These are phyloP conservation scores for Drosophila barbarae DNA, from an alignment of 2,888 invertebrate genomes.

Conservation along the genomic window DNA sequence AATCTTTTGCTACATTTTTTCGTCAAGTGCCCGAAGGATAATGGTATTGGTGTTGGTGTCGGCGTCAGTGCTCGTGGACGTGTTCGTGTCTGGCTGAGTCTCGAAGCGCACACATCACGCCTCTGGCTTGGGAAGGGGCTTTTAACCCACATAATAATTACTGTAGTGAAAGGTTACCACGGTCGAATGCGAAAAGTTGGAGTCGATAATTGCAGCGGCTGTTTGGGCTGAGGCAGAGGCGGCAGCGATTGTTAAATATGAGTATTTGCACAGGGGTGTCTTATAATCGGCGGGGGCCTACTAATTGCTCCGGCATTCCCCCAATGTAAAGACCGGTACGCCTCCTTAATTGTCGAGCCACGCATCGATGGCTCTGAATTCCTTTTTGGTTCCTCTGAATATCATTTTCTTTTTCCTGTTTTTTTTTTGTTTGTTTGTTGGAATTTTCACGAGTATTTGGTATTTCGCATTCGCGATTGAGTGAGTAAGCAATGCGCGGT, in stretches of 20 bases:
- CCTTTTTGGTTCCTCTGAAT: conserved; percentile 13
- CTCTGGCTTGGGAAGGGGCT: conserved; percentile 43
- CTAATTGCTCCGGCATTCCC: conserved; percentile 56
- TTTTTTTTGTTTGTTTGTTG: conserved; percentile 4
- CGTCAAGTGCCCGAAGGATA: conserved; percentile 4
- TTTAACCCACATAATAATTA: conserved; percentile 73
- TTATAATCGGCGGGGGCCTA: conserved; percentile 55
- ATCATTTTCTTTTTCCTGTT: conserved; percentile 8
- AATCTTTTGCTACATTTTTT: neutral
- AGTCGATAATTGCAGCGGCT: conserved; percentile 57
- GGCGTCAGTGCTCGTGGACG: conserved; percentile 23
- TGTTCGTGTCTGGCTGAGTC: conserved; percentile 33
- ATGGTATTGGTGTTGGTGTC: neutral
- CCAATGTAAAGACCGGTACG: conserved; percentile 41
- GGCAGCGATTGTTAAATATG: conserved; percentile 64
- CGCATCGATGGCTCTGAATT: conserved; percentile 58
- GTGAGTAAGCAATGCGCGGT: conserved; percentile 57
- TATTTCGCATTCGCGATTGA: conserved; percentile 49
- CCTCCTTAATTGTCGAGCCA: conserved; percentile 56
- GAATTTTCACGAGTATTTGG: conserved; percentile 34
- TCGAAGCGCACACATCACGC: conserved; percentile 52
- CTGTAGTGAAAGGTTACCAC: conserved; percentile 40
- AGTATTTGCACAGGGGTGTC: conserved; percentile 33
- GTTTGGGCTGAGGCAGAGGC: conserved; percentile 27
- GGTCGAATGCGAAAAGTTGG: conserved; percentile 59